Evolutionary conservation across 2,888 invertebrate species (phyloP), one percentile per base, ranked within the genome.

Genomic region (Macaria notata): DNA sequence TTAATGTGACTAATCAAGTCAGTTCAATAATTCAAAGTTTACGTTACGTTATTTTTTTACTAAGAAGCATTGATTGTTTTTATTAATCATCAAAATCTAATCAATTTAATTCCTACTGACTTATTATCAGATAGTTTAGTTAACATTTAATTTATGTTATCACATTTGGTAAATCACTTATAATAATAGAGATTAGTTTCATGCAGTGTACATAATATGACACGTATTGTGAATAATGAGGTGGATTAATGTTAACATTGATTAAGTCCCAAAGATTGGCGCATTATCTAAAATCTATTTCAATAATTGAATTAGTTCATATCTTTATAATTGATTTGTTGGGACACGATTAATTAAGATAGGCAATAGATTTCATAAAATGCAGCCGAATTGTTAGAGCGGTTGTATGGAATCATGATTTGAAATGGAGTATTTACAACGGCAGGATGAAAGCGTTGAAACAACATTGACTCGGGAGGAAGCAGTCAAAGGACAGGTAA

Each of bases 161-260:
- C 5, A 36, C 33, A 36, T 6, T 7, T 46, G 2, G 19, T 33
- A 9, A 49, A 49, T 49, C 42, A 49, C 19, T 56, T 57, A 49
- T 52, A 33, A 49, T 52, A 33, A 54, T 4, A 41, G 4, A 6
- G 36, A 57, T 63, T 60, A 59, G 46, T 31, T 44, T 49, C 30
- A 56, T 8, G 57, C 54, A 44, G 49, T 33, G 45, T 48, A 1
- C 19, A 19, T 19, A 50, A 56, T 52, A 56, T 60, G 53, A 44
- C 44, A 53, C 54, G 55, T 41, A 62, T 58, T 60, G 55, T 63
- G 60, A 62, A 55, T 39, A 47, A 65, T 63, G 62, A 59, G 47
- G 42, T 54, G 45, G 52, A 49, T 41, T 41, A 41, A 9, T 41
- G 4, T 38, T 30, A 46, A 41, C 46, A 42, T 54, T 36, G 4